A percentile compares a stretch with the other conserved stretches of the same genome.
These are phyloP conservation scores for Junonia oenone DNA, from an alignment of 2,888 invertebrate species.

Conservation along the genomic window DNA sequence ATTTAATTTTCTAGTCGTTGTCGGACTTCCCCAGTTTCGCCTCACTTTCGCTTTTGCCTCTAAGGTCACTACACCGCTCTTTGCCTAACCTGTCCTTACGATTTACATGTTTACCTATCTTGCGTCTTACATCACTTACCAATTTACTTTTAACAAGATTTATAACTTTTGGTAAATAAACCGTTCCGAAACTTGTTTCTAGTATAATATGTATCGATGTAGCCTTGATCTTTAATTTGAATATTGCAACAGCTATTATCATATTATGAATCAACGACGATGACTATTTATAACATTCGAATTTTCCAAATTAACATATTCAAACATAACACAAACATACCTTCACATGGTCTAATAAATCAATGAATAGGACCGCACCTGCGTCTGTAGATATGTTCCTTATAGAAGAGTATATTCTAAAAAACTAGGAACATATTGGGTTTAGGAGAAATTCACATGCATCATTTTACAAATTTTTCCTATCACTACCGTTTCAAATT, in stretches of 20 bases:
- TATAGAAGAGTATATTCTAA: too few species aligned
- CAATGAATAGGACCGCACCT: background rate
- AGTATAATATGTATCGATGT: slow-evolving; percentile 11
- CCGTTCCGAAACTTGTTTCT: slow-evolving; percentile 12
- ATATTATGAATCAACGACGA: slow-evolving; percentile 4
- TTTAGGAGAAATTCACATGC: background rate
- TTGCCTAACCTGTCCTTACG: slow-evolving; percentile 16
- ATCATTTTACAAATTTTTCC: too few species aligned
- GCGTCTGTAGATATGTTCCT: too few species aligned
- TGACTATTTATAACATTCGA: background rate
- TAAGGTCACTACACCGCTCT: slow-evolving; percentile 25
- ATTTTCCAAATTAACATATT: background rate
- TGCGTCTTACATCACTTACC: slow-evolving; percentile 10
- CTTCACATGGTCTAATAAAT: background rate
- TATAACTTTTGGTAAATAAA: slow-evolving; percentile 14
- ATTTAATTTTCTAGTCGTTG: slow-evolving; percentile 36
- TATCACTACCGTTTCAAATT: too few species aligned
- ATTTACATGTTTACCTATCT: slow-evolving; percentile 11
- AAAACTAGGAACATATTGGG: background rate
- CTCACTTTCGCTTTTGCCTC: slow-evolving; percentile 39
- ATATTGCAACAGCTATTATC: slow-evolving; percentile 14
- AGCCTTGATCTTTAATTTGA: slow-evolving; percentile 23
- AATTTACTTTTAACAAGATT: slow-evolving; percentile 15
- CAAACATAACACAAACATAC: background rate
- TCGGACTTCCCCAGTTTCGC: slow-evolving; percentile 49